Percentiles rank a stretch among this genome's conserved stretches.
These are phyloP conservation scores for Apis florea DNA, from an alignment of 1,140 invertebrate genomes.

Conservation along the genomic window DNA sequence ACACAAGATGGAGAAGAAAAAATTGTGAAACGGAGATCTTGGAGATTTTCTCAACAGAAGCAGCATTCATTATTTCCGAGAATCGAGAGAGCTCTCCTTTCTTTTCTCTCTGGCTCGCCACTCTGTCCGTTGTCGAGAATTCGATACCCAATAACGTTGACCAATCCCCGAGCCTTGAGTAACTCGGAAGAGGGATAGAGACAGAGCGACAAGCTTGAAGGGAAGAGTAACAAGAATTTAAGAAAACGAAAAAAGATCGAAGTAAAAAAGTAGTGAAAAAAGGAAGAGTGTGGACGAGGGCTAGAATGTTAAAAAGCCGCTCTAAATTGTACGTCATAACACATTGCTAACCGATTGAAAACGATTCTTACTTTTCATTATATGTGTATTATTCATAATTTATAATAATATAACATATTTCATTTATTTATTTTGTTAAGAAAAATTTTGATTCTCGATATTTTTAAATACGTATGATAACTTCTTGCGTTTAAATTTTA, in stretches of 20 bases:
- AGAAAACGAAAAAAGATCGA: conserved; percentile 25
- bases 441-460: too few species aligned
- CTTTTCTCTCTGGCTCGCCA: not conserved
- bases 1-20: conserved; percentile 36
- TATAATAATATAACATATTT: not conserved
- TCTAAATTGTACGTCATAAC: conserved; percentile 55
- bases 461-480: too few species aligned
- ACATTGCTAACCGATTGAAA: not conserved
- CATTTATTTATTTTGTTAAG: not conserved
- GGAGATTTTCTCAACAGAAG: conserved; percentile 71
- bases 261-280: conserved; percentile 20
- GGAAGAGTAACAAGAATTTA: conserved; percentile 49
- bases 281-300: conserved; percentile 25
- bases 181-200: not conserved
- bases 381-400: not conserved
- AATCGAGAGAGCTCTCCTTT: conserved; percentile 53
- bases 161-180: conserved; percentile 27
- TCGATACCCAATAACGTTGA: conserved; percentile 63
- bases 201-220: not conserved
- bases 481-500: too few species aligned
- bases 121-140: conserved; percentile 52
- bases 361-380: not conserved
- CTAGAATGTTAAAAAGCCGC: conserved; percentile 64
- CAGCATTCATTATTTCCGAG: conserved; percentile 73
- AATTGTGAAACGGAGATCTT: conserved; percentile 47